Conservation (phyloP, 2,797 vertebrate species). For the Acanthurus tractus region DNA sequence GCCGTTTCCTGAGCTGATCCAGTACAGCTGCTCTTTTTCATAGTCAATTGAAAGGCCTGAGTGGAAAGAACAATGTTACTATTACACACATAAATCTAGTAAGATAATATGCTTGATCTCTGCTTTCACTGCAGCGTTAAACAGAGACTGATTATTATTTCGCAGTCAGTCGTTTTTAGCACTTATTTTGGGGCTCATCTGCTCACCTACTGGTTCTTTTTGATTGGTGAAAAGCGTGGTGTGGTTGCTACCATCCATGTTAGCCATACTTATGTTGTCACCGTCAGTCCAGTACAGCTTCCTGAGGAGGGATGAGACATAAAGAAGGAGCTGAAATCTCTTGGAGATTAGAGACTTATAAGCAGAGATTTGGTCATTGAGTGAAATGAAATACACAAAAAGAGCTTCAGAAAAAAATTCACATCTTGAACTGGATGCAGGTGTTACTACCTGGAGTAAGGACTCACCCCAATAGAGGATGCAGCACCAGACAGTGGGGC, state of each 20-base stretch:
- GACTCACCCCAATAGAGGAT: constrained; percentile 86
- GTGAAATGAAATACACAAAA: constrained; percentile 4
- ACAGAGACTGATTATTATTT: background rate
- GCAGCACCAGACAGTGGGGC: constrained; percentile 93
- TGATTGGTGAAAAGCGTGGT: constrained; percentile 91
- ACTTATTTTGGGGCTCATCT: background rate
- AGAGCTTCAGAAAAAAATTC: background rate
- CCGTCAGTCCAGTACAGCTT: constrained; percentile 98
- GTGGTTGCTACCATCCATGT: constrained; percentile 94
- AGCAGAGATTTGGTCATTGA: background rate
- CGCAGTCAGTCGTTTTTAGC: background rate
- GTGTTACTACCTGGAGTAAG: background rate
- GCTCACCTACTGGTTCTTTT: constrained; percentile 94
- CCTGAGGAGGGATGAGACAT: constrained; percentile 72
- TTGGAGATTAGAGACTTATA: background rate
- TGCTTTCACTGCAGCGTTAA: background rate
- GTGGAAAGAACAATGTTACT: constrained; percentile 2
- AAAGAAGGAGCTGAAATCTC: background rate
- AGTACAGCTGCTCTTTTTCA: constrained; percentile 92
- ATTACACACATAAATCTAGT: background rate
- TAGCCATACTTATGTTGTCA: constrained; percentile 95
- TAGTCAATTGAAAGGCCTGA: constrained; percentile 96
- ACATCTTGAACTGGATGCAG: background rate
- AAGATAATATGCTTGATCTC: background rate
- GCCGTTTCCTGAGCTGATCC: constrained; percentile 95